phyloP scores from a whole-genome alignment of 2,113 vertebrate species.

The Pontoporia blainvillei region DNA sequence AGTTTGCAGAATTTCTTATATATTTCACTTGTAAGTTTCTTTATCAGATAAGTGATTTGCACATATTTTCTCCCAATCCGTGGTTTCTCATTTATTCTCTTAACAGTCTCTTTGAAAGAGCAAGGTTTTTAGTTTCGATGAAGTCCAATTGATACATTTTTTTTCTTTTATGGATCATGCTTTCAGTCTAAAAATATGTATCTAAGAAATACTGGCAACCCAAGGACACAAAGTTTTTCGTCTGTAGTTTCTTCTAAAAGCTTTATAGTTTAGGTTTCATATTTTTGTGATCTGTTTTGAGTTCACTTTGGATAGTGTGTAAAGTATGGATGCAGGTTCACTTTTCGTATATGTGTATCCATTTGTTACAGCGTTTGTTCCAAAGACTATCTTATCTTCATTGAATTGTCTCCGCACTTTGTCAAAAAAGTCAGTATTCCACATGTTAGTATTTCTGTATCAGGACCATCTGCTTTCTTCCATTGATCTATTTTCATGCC shows the following conservation, averaged over 20 bases:
- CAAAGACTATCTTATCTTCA: background rate
- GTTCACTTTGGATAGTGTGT: background rate
- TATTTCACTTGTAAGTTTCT: background rate
- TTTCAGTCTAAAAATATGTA: background rate
- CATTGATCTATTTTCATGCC: background rate
- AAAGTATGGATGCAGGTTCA: background rate
- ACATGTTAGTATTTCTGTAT: background rate
- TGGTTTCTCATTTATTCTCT: background rate
- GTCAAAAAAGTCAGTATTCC: background rate
- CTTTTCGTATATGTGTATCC: background rate
- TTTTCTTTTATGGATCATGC: background rate
- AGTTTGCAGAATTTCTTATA: background rate
- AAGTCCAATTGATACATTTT: background rate
- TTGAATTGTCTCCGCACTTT: background rate
- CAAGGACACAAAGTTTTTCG: background rate
- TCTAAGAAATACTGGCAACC: background rate
- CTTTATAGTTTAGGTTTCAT: background rate
- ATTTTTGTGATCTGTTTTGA: conserved; percentile 20
- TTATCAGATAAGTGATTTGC: background rate
- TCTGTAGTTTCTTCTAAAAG: background rate
- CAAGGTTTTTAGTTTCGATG: background rate
- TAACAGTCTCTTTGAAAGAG: background rate
- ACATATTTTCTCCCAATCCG: background rate
- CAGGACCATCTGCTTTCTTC: background rate
- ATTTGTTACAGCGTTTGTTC: background rate